Percentiles rank a stretch among this genome's conserved stretches.
These are phyloP conservation scores for Puma concolor DNA, from an alignment of 2,113 vertebrate genomes.

Conservation along the genomic window DNA sequence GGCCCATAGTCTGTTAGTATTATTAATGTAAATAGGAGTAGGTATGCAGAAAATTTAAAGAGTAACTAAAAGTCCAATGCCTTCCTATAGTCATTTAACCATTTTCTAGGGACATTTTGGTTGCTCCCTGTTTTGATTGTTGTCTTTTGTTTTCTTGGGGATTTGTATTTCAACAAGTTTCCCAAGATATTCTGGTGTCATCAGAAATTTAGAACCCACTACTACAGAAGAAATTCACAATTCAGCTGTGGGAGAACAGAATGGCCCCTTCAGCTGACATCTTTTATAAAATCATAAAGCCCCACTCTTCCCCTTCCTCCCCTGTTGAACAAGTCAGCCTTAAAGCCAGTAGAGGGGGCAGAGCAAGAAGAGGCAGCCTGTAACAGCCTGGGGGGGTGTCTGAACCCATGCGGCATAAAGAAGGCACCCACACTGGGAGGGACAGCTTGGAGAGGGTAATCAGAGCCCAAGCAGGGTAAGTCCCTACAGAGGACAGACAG, in stretches of 20 bases:
- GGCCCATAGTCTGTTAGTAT: not conserved
- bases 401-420: not conserved
- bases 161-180: not conserved
- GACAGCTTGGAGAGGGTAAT: not conserved
- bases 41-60: not conserved
- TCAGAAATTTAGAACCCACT: not conserved
- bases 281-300: not conserved
- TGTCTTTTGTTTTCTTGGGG: not conserved
- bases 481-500: not conserved
- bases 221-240: not conserved
- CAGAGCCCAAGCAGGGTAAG: not conserved
- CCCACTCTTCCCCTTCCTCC: not conserved
- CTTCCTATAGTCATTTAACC: not conserved
- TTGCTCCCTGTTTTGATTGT: not conserved
- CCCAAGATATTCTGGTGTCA: not conserved
- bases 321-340: not conserved
- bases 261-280: not conserved
- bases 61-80: not conserved
- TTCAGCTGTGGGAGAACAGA: not conserved
- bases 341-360: not conserved
- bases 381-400: not conserved
- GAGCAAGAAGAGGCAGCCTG: not conserved
- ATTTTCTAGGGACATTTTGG: not conserved
- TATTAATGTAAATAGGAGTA: not conserved
- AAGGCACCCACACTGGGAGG: no score